These are phyloP conservation scores for Garrulus glandarius DNA, from an alignment of 2,797 vertebrate genomes.

Conservation along the genomic window DNA sequence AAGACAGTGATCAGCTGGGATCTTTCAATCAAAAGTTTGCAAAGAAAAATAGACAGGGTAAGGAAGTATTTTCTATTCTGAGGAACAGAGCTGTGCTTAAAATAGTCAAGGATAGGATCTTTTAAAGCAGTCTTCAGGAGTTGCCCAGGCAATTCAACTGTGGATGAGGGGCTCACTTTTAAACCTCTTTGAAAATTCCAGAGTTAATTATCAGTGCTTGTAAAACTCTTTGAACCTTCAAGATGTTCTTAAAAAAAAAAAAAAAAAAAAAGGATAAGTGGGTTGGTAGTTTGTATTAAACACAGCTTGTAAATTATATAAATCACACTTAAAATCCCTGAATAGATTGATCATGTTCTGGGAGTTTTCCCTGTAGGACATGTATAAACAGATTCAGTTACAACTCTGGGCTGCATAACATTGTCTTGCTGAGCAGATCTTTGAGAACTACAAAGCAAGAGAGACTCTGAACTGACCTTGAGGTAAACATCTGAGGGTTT, in stretches of 20 bases:
- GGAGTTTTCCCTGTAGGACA: neutral
- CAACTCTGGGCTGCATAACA: neutral
- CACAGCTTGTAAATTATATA: constrained; percentile 6
- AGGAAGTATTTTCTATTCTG: neutral
- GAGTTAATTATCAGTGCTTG: constrained; percentile 32
- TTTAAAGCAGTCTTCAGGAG: neutral
- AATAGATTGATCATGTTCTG: neutral
- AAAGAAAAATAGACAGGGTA: neutral
- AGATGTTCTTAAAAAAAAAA: neutral
- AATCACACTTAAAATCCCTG: constrained; percentile 14
- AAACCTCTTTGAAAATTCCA: constrained; percentile 17
- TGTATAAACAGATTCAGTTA: neutral
- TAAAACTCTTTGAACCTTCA: constrained; percentile 14
- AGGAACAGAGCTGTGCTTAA: neutral
- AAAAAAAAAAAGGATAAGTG: neutral
- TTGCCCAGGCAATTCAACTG: neutral
- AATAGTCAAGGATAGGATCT: neutral
- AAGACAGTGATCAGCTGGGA: neutral
- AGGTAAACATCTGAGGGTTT: neutral
- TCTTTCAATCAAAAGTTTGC: neutral
- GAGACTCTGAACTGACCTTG: neutral
- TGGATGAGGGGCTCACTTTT: neutral
- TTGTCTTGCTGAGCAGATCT: neutral
- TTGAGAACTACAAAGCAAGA: neutral
- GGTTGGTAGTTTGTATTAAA: neutral